Percentiles rank a stretch among this genome's conserved stretches.
Conservation (phyloP, 2,113 vertebrate genomes). For the Amazona guildingii region DNA sequence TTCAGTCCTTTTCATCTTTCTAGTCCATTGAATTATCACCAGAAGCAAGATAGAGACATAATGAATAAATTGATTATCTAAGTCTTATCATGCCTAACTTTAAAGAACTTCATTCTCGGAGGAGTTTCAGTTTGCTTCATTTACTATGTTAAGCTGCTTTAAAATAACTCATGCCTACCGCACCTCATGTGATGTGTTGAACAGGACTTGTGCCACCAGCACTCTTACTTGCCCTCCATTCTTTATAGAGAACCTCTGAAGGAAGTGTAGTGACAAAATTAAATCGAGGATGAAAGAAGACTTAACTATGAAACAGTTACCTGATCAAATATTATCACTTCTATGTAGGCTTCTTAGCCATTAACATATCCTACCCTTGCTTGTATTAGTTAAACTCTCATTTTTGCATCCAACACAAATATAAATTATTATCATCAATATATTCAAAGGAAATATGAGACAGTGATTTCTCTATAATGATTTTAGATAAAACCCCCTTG, state of each 20-base stretch:
- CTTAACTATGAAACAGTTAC: neutral
- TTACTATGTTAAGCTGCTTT: neutral
- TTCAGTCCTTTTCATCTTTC: neutral
- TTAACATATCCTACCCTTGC: neutral
- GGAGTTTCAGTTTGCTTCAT: neutral
- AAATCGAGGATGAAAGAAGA: neutral
- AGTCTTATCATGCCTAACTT: fast-evolving
- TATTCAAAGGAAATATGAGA: neutral
- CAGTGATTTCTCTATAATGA: neutral
- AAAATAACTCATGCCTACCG: neutral
- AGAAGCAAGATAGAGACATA: neutral
- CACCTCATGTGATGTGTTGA: neutral
- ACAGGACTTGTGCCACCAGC: neutral
- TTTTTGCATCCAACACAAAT: neutral
- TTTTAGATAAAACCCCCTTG: neutral
- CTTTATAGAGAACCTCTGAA: neutral
- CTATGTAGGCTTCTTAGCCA: neutral
- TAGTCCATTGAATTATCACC: neutral
- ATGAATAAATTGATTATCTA: neutral
- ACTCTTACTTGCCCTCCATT: neutral
- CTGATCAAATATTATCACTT: neutral
- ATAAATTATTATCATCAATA: neutral
- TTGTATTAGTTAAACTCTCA: neutral
- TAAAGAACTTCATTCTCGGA: neutral
- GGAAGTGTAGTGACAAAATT: neutral